These are phyloP conservation scores for Pangasius larnaudii DNA, from an alignment of 2,797 vertebrate species.

Conservation along the genomic window DNA sequence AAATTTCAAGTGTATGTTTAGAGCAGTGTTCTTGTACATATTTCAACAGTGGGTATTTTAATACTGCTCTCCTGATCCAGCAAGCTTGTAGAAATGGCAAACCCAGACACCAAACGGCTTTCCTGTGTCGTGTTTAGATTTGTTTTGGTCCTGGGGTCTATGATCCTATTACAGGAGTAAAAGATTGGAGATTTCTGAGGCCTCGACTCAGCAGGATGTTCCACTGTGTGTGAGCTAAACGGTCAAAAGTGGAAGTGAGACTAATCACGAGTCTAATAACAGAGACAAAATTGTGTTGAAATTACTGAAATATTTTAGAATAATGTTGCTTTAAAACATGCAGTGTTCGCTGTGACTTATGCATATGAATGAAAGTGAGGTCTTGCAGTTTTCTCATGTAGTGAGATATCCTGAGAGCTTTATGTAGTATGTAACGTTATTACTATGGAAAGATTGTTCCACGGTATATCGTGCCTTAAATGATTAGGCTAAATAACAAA, in stretches of 20 bases:
- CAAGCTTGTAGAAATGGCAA: neutral
- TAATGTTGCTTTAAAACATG: neutral
- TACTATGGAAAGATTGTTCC: neutral
- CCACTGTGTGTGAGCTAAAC: constrained; percentile 58
- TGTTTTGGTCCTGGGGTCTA: constrained; percentile 35
- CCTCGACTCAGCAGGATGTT: constrained; percentile 61
- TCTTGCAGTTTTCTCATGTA: neutral
- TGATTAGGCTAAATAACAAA: neutral
- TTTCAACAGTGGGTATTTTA: neutral
- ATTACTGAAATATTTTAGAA: constrained; percentile 2
- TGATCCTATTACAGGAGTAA: constrained; percentile 68
- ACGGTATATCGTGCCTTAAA: neutral
- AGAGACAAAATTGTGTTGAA: neutral
- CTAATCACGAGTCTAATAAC: neutral
- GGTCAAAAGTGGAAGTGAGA: constrained; percentile 13
- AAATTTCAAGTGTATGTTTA: neutral
- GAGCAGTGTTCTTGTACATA: neutral
- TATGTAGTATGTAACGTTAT: neutral
- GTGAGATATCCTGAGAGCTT: neutral
- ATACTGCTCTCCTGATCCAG: neutral
- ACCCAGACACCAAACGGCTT: neutral
- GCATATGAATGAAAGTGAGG: neutral
- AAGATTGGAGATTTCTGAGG: constrained; percentile 72
- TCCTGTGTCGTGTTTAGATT: constrained; percentile 17
- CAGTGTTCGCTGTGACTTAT: neutral